phyloP scores from a whole-genome alignment of 23 tunicate genomes.

The Trididemnum nubilum region DNA sequence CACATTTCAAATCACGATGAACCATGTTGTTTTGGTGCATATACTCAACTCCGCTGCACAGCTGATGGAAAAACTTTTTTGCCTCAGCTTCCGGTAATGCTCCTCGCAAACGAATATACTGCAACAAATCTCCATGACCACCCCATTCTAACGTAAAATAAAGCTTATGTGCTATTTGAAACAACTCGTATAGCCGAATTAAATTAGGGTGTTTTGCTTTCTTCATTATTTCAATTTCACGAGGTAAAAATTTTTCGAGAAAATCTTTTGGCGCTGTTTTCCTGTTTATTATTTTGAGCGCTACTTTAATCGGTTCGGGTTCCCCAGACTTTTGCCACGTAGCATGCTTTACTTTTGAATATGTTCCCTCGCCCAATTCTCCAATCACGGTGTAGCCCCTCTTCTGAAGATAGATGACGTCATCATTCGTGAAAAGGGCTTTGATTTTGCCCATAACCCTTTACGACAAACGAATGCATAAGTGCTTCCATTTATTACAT shows the following conservation, averaged over 20 bases:
- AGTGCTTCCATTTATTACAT: conserved; percentile 24
- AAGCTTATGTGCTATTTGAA: conserved; percentile 61
- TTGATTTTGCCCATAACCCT: conserved; percentile 82
- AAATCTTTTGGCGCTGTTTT: conserved; percentile 97
- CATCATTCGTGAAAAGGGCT: conserved; percentile 87
- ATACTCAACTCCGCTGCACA: conserved; percentile 87
- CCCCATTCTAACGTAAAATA: conserved; percentile 94
- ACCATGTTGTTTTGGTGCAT: conserved; percentile 74
- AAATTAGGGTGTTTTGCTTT: conserved; percentile 79
- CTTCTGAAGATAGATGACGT: conserved; percentile 52
- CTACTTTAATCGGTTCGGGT: conserved; percentile 60
- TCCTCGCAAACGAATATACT: conserved; percentile 88
- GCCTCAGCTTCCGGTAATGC: conserved; percentile 71
- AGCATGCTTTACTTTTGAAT: conserved; percentile 91
- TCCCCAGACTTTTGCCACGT: conserved; percentile 77
- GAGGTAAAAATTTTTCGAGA: conserved; percentile 91
- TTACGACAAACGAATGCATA: conserved; percentile 10
- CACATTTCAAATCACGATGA: conserved; percentile 96
- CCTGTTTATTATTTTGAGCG: conserved; percentile 91
- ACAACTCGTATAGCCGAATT: conserved; percentile 74
- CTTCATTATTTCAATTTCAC: conserved; percentile 87
- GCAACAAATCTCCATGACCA: conserved; percentile 87
- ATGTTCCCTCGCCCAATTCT: conserved; percentile 94
- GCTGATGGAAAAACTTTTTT: conserved; percentile 60
- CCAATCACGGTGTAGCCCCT: conserved; percentile 85